A percentile compares a stretch with the other conserved stretches of the same genome.
Conservation (phyloP, 2,113 vertebrate species). For the Erythrocebus patas region DNA sequence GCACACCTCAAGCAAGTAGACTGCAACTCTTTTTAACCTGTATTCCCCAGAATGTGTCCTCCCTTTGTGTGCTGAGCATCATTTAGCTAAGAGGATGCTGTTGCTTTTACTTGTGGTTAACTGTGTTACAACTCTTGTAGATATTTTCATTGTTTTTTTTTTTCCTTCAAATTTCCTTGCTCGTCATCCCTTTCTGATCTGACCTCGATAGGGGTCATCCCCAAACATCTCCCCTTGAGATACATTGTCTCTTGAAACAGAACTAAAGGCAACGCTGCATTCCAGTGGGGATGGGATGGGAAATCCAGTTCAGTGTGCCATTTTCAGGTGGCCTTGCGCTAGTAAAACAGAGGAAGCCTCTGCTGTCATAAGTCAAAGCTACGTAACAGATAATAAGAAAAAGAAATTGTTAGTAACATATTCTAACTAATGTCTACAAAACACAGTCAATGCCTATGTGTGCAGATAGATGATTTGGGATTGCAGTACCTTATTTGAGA, state of each 20-base stretch:
- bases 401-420: not conserved
- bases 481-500: not conserved
- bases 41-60: not conserved
- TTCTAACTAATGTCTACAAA: not conserved
- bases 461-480: not conserved
- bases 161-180: not conserved
- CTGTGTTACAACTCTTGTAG: not conserved
- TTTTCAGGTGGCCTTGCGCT: not conserved
- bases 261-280: not conserved
- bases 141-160: not conserved
- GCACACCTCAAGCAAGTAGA: not conserved
- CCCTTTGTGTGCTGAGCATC: not conserved
- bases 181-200: not conserved
- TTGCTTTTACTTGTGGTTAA: not conserved
- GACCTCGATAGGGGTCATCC: not conserved
- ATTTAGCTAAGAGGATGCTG: not conserved
- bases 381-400: not conserved
- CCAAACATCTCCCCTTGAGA: not conserved
- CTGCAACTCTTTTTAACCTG: not conserved
- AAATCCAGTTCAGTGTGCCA: not conserved
- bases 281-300: not conserved
- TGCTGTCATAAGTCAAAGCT: not conserved
- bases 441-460: not conserved
- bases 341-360: not conserved
- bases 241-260: not conserved